Conservation (phyloP, 2,888 invertebrate genomes). For the Ichneumon xanthorius region DNA sequence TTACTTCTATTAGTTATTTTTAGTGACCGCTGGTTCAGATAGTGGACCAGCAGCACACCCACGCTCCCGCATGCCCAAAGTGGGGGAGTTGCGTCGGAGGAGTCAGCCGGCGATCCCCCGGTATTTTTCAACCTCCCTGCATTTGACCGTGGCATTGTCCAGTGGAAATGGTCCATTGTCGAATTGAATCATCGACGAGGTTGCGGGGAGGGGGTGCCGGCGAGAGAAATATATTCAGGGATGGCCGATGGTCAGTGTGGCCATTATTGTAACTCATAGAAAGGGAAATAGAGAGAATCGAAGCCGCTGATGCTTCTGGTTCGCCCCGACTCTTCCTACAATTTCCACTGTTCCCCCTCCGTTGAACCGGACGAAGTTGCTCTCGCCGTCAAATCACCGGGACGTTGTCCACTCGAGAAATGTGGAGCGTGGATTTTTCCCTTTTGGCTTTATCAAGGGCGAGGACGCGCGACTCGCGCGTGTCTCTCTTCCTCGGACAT, state of each 20-base stretch:
- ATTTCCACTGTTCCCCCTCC: conserved; percentile 6
- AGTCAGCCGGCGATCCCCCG: conserved; percentile 71
- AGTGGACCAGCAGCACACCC: conserved; percentile 23
- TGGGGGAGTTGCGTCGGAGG: conserved; percentile 54
- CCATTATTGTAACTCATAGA: conserved; percentile 77
- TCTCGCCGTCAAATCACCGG: conserved; percentile 31
- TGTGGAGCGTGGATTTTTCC: conserved; percentile 59
- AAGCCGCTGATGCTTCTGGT: conserved; percentile 63
- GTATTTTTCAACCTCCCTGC: conserved; percentile 72
- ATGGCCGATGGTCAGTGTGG: conserved; percentile 80
- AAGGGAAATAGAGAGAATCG: conserved; percentile 28
- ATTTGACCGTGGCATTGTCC: conserved; percentile 83
- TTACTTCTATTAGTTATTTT: no score
- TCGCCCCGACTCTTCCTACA: conserved; percentile 44
- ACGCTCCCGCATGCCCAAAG: conserved; percentile 36
- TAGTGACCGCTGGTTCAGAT: no score
- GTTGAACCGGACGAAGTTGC: conserved; percentile 46
- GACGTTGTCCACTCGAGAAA: conserved; percentile 62
- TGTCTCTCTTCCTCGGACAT: conserved; percentile 49
- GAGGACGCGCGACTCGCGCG: conserved; percentile 25
- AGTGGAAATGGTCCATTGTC: conserved; percentile 81
- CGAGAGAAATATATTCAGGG: conserved; percentile 77
- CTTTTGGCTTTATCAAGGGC: conserved; percentile 13
- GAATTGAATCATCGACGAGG: conserved; percentile 82
- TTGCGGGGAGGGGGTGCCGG: conserved; percentile 67